Evolutionary conservation across 2,888 invertebrate genomes (phyloP).

Genomic region (Eurytoma adleriae): DNA sequence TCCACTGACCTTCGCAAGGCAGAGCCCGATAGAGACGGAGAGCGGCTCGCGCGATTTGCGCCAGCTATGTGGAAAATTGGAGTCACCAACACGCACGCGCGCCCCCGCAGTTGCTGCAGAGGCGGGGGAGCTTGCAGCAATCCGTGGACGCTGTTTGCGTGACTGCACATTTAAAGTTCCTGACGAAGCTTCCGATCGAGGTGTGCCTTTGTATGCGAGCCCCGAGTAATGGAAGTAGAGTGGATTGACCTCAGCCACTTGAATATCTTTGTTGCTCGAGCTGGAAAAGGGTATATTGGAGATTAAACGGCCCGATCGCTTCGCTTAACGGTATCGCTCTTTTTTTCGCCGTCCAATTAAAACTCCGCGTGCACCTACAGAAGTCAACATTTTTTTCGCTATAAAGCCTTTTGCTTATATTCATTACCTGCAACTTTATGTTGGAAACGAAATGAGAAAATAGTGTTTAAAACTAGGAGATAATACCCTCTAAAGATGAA

Average conservation of each 20-base stretch:
- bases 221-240: neutral
- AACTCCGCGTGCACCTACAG: neutral
- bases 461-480: too few relatives aligned
- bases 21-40: too few relatives aligned
- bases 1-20: conserved; percentile 24
- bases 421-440: too few relatives aligned
- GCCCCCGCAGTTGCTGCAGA: neutral
- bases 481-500: too few relatives aligned
- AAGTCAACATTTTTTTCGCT: too few relatives aligned
- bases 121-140: neutral
- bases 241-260: conserved; percentile 17
- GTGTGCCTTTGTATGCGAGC: neutral
- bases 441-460: too few relatives aligned
- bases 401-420: too few relatives aligned
- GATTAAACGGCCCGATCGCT: conserved; percentile 10
- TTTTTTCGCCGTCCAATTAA: neutral
- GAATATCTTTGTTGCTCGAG: conserved; percentile 13
- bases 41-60: neutral
- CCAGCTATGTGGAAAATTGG: conserved; percentile 35
- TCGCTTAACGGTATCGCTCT: neutral
- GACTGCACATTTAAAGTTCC: conserved; percentile 11
- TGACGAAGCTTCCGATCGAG: conserved; percentile 10
- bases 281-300: neutral
- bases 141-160: conserved; percentile 11
- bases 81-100: conserved; percentile 10